phyloP scores from a whole-genome alignment of 2,113 vertebrate genomes.

The Macrotus californicus region DNA sequence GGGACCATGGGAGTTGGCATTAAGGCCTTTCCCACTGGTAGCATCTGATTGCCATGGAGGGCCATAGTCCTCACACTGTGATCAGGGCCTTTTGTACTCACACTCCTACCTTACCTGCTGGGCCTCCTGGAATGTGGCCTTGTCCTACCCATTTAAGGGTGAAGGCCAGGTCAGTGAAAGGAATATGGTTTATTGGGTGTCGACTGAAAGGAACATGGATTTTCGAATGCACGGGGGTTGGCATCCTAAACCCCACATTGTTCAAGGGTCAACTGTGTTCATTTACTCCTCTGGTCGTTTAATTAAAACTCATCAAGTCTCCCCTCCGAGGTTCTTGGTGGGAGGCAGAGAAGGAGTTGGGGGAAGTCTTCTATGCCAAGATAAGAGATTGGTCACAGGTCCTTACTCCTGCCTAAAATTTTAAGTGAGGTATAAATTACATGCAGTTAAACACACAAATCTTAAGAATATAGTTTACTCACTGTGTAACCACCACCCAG shows the following conservation, averaged over 20 bases:
- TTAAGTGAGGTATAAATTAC: neutral
- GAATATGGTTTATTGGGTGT: neutral
- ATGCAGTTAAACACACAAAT: neutral
- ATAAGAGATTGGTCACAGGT: neutral
- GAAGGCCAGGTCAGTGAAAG: neutral
- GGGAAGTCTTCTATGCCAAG: neutral
- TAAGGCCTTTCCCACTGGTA: neutral
- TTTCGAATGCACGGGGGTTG: no score
- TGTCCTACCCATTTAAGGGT: neutral
- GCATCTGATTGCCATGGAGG: neutral
- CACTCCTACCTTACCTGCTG: neutral
- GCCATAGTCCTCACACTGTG: neutral
- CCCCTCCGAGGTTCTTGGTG: neutral
- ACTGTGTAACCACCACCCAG: neutral
- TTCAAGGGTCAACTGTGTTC: no score
- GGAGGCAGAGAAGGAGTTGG: neutral
- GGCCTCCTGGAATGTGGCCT: neutral
- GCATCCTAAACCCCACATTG: no score
- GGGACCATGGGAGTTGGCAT: neutral
- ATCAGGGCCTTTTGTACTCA: neutral
- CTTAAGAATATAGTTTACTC: neutral
- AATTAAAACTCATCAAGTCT: neutral
- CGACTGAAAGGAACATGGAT: neutral
- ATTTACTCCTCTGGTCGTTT: no score
- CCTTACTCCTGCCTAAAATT: neutral